Base-by-base conservation (phyloP, 2,888 invertebrate genomes). In the Trichopoda pennipes region DNA sequence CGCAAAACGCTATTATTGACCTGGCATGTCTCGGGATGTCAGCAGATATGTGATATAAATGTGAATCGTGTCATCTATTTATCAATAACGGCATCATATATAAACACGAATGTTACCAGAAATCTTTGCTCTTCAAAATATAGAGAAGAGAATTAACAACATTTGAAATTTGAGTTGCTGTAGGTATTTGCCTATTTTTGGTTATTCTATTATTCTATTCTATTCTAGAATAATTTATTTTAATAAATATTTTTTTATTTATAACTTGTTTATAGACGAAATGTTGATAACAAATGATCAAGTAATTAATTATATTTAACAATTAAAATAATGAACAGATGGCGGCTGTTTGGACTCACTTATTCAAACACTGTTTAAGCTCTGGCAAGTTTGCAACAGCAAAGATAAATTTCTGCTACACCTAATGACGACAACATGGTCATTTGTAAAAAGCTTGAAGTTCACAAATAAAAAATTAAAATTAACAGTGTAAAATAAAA, bases 391-490 rank as follows among this genome's bases (percentile, higher is more conserved):
- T 66, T 42, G 23, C 51, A 32, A 51, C 35, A 51, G 19, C 17
- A n/a, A 78, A 82, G 82, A 82, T 82, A 82, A 82, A 82, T 82
- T 82, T 82, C 79, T 76, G 75, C 82, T 79, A 79, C 82, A 82
- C 82, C 82, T 82, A 82, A 82, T 82, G 82, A 82, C 82, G 82
- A 82, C 82, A 82, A 82, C 82, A 82, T 75, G 82, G 61, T 82
- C 82, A 82, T 82, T 82, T 82, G 79, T 82, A 82, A 82, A 55
- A 70, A 14, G 19, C n/a, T 21, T 44, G 44, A 61, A 19, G 23
- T 49, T 35, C 10, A 28, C 8, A 28, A 28, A 28, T 4, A 28
- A 28, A 2, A 28, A 28, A 7, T 4, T 7, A 73, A 73, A 61
- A 55, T 55, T 58, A 78, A 51, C 72, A 72, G 58, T 72, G 17